These are phyloP conservation scores for Platyura marginata DNA, from an alignment of 1,140 invertebrate genomes.

Conservation along the genomic window DNA sequence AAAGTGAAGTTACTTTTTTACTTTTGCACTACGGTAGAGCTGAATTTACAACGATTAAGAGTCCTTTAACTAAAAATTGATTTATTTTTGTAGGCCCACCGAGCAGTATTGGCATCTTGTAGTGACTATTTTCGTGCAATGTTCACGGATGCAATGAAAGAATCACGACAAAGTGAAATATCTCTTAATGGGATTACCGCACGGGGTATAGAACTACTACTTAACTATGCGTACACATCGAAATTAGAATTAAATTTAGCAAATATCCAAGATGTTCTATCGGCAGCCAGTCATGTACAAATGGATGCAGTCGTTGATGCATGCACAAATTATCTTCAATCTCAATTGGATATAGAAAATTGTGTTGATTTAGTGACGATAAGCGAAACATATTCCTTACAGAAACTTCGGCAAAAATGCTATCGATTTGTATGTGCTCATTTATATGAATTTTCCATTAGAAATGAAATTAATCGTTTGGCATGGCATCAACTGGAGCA, in stretches of 20 bases:
- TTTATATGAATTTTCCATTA: slow-evolving; percentile 36
- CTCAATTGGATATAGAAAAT: slow-evolving; percentile 48
- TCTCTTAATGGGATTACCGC: slow-evolving; percentile 41
- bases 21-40: slow-evolving; percentile 1
- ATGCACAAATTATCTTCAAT: slow-evolving; percentile 45
- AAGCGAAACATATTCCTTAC: slow-evolving; percentile 46
- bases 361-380: slow-evolving; percentile 52
- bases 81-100: slow-evolving; percentile 35
- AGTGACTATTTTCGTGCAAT: slow-evolving; percentile 61
- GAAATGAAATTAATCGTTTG: slow-evolving; percentile 38
- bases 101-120: slow-evolving; percentile 50
- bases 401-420: slow-evolving; percentile 32
- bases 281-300: slow-evolving; percentile 44
- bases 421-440: slow-evolving; percentile 47
- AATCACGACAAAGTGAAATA: slow-evolving; percentile 43
- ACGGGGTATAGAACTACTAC: slow-evolving; percentile 37
- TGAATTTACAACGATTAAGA: too few species aligned
- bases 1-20: background rate
- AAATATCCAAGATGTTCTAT: slow-evolving; percentile 51
- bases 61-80: too few species aligned
- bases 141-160: slow-evolving; percentile 55
- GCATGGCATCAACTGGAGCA: slow-evolving; percentile 36
- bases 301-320: slow-evolving; percentile 44
- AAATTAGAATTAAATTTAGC: slow-evolving; percentile 22
- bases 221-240: slow-evolving; percentile 51